These are phyloP conservation scores for Stercorarius parasiticus DNA, from an alignment of 2,113 vertebrate genomes.

Conservation along the genomic window DNA sequence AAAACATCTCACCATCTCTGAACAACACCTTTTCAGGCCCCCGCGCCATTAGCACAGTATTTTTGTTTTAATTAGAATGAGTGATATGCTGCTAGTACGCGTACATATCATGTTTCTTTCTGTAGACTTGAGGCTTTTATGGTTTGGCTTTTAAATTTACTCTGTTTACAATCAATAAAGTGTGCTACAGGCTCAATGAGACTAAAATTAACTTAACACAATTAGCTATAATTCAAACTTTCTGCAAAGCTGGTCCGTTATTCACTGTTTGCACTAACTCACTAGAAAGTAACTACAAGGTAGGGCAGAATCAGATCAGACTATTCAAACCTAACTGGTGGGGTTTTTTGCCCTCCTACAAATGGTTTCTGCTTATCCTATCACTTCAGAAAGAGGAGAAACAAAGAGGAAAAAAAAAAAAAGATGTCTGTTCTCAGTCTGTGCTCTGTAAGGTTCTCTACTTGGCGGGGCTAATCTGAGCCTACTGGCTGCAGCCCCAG, in stretches of 20 bases:
- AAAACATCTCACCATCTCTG: neutral
- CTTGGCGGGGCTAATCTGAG: neutral
- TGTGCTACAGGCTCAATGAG: neutral
- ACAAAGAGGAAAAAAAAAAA: neutral
- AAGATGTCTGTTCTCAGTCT: neutral
- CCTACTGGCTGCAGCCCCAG: neutral
- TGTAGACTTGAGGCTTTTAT: slow-evolving; percentile 25
- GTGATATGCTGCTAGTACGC: slow-evolving; percentile 4
- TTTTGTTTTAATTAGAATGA: slow-evolving; percentile 62
- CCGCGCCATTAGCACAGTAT: neutral
- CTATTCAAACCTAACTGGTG: neutral
- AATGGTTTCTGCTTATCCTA: neutral
- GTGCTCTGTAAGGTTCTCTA: neutral
- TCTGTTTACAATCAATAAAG: slow-evolving; percentile 21
- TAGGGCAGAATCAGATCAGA: neutral
- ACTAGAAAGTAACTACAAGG: neutral
- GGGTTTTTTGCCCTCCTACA: neutral
- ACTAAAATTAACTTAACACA: slow-evolving; percentile 50
- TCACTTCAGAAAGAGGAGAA: neutral
- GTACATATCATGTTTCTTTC: slow-evolving; percentile 46
- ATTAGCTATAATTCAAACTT: slow-evolving; percentile 34
- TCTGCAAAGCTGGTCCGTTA: neutral
- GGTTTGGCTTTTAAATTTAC: slow-evolving; percentile 55
- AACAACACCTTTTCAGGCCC: slow-evolving; percentile 6
- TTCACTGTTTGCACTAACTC: neutral